phyloP scores from a whole-genome alignment of 2,113 vertebrate species.

The Zapornia atra region DNA sequence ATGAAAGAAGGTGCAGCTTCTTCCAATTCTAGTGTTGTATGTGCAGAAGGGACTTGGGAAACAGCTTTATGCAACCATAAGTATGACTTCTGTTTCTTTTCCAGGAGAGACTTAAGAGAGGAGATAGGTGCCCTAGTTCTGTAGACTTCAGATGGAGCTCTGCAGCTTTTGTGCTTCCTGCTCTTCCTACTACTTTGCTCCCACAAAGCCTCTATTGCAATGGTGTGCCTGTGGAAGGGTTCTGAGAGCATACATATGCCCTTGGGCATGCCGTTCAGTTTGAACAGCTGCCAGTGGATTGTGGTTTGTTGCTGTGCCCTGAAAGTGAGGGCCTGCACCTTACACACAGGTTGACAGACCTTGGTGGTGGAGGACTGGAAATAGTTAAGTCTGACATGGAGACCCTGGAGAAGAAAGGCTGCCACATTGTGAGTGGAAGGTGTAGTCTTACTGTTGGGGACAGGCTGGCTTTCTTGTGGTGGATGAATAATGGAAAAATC shows the following conservation, averaged over 20 bases:
- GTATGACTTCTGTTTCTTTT: neutral
- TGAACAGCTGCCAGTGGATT: neutral
- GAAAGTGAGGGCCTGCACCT: neutral
- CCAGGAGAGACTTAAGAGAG: neutral
- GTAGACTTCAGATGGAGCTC: neutral
- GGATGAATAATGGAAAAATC: neutral
- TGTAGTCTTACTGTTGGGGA: neutral
- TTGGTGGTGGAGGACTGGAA: neutral
- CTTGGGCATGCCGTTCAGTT: neutral
- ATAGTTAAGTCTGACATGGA: neutral
- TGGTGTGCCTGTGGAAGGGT: neutral
- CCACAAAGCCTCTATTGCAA: fast-evolving
- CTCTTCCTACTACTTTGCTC: neutral
- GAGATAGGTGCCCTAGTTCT: neutral
- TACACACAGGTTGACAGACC: neutral
- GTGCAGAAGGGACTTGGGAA: neutral
- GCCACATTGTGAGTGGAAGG: neutral
- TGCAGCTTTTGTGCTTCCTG: neutral
- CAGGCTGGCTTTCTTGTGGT: neutral
- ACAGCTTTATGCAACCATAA: neutral
- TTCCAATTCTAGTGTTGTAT: neutral
- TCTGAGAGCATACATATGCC: neutral
- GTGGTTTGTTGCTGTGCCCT: neutral
- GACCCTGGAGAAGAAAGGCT: neutral
- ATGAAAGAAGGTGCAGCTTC: neutral